Base-by-base conservation (phyloP, 2,888 invertebrate species). In the Drosophila formosana region DNA sequence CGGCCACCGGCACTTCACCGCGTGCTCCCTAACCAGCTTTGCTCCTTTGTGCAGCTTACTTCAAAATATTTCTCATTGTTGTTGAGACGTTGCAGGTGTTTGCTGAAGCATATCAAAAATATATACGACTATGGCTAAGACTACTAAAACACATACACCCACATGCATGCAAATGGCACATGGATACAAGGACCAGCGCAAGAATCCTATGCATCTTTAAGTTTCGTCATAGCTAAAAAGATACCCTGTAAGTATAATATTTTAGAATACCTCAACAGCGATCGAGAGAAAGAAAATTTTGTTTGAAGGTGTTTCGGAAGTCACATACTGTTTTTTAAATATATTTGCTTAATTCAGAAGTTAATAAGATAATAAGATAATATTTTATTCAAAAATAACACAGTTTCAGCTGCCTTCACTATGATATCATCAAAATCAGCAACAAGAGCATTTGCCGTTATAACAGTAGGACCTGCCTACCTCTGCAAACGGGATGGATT, bases 51-150 rank as follows among this genome's bases (percentile, higher is more conserved):
- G 57, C 43, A 64, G 71, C 71, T 87, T 81, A 84, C 82, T 87
- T 78, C 73, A 82, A 71, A 72, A 84, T 87, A 87, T 84, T 85
- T 85, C 68, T 69, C 81, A 77, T 85, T 85, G 88, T 88, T 85
- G 83, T 85, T 88, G 88, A 88, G 88, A 83, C 85, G 82, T 88
- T 88, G 88, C 83, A 88, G 83, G 83, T 83, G 88, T 88, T 88
- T 79, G 77, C 88, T 75, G 75, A 77, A 82, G 85, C 82, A 85
- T 82, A 88, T 82, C 82, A 84, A 82, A 82, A 88, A 72, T 75
- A 87, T 78, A 72, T 78, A 70, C 46, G 66, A 63, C 58, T 73
- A 64, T 25, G 43, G n/a, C 18, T 23, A 30, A 3, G 18, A 53
- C 26, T 43, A 53, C 53, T 9, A 4, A 41, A 25, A 5, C 6